phyloP scores from a whole-genome alignment of 2,888 invertebrate genomes.

The Sesia apiformis region DNA sequence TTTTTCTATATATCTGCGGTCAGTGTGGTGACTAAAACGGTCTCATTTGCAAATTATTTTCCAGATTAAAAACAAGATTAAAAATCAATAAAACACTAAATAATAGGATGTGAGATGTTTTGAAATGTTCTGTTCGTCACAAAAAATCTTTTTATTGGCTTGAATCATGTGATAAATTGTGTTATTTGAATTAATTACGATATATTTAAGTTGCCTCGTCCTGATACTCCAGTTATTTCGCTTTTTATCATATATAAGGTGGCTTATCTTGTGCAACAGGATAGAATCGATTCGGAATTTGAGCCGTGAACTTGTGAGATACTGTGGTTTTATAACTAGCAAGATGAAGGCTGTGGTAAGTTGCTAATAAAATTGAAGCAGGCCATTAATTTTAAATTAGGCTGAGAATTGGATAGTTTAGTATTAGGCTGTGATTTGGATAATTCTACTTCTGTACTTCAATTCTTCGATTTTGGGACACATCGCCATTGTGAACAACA shows the following conservation, averaged over 20 bases:
- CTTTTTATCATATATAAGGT: background rate
- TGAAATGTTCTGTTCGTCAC: background rate
- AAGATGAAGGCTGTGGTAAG: conserved; percentile 8
- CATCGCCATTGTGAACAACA: too few relatives aligned
- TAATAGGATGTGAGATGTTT: background rate
- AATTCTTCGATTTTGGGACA: too few relatives aligned
- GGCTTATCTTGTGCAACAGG: background rate
- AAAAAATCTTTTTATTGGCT: background rate
- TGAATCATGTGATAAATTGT: background rate
- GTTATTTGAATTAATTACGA: background rate
- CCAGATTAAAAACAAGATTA: background rate
- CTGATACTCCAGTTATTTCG: background rate
- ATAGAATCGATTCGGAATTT: background rate
- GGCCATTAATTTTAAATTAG: background rate
- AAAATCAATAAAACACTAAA: background rate
- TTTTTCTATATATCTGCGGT: background rate
- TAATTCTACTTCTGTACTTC: too few relatives aligned
- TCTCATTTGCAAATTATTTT: background rate
- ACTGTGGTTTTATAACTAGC: background rate
- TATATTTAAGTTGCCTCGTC: background rate
- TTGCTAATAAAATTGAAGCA: background rate
- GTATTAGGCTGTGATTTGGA: too few relatives aligned
- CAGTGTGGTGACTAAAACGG: background rate
- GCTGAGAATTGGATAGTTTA: too few relatives aligned
- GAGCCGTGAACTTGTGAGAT: background rate